phyloP scores from a whole-genome alignment of 2,888 invertebrate species.

The Amphimallon solstitiale region DNA sequence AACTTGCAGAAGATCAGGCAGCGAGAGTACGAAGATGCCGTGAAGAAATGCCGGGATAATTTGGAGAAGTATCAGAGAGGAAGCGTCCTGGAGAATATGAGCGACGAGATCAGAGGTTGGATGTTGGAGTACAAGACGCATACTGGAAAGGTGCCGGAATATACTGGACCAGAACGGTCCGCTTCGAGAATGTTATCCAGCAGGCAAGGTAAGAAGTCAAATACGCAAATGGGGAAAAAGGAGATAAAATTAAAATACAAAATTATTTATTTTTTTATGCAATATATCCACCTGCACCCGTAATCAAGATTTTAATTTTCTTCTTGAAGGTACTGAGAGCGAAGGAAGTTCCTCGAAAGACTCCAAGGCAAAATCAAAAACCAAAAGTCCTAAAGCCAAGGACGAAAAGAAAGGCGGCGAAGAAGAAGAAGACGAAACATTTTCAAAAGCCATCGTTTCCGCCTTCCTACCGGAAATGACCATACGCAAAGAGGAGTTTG shows the following conservation, averaged over 20 bases:
- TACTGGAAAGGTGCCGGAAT: slow-evolving; percentile 89
- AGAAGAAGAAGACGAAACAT: slow-evolving; percentile 73
- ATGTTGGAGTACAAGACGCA: slow-evolving; percentile 83
- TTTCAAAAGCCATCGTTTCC: slow-evolving; percentile 76
- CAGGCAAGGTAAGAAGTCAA: slow-evolving; percentile 70
- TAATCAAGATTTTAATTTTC: too few relatives aligned
- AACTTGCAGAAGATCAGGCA: slow-evolving; percentile 75
- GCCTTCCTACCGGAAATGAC: slow-evolving; percentile 78
- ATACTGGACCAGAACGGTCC: slow-evolving; percentile 91
- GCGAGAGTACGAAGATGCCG: slow-evolving; percentile 75
- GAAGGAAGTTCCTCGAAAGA: slow-evolving; percentile 83
- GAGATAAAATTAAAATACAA: too few relatives aligned
- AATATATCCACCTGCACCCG: too few relatives aligned
- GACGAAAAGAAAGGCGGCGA: slow-evolving; percentile 60
- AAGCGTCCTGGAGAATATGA: slow-evolving; percentile 85
- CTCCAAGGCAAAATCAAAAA: slow-evolving; percentile 79
- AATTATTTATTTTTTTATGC: too few relatives aligned
- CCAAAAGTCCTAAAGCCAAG: slow-evolving; percentile 71
- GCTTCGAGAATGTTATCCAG: slow-evolving; percentile 88
- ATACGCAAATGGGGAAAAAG: too few relatives aligned
- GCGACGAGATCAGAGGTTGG: slow-evolving; percentile 89
- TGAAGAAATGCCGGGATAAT: slow-evolving; percentile 70
- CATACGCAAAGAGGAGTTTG: slow-evolving; percentile 78
- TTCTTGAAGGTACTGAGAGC: slow-evolving; percentile 74
- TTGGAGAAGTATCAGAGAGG: slow-evolving; percentile 78